Base-by-base conservation (phyloP, 2,113 vertebrate species). In the Fukomys damarensis region DNA sequence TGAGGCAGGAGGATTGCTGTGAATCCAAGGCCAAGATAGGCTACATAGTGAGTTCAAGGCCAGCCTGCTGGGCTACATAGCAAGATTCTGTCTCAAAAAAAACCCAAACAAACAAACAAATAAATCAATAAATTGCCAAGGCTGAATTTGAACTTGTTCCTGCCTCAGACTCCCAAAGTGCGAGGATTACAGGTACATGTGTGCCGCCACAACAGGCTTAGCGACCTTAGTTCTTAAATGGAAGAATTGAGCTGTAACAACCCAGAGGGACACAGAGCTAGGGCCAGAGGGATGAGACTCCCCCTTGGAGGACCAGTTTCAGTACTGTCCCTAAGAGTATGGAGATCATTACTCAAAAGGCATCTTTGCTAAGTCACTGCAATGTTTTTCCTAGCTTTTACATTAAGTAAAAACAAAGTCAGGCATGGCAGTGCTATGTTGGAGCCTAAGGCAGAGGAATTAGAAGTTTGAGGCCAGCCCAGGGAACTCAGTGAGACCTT, bases 341-440 rank as follows among this genome's bases (percentile, higher is more conserved):
- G 54, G 20, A 68, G 87, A 59, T 61, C n/a, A 7, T 66, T 59
- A 59, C 32, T 85, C 41, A 65, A 72, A 80, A 68, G 84, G 79
- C 28, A 77, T 92, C 63, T 94, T 92, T 96, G 54, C 94, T 28
- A 4, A 81, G 79, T 90, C 11, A 54, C 24, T 41, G 24, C 28
- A 52, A 38, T 58, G 24, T 52, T 94, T 83, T 41, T 10, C 8
- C 38, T 22, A 70, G 22, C n/a, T 70, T 22, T 70, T 24, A 9
- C 68, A 41, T 22, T 65, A 32, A 65, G 5, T 41, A 70, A 49
- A 49, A 49, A 9, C 46, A 46, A 41, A 76, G 24, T 76, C 72
- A 43, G 41, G 24, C 7, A 1, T 38, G 66, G 66, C 38, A 22
- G 63, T 32, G 14, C 11, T 68, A 0, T 32, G n/a, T 46, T 4